Evolutionary conservation across 2,797 vertebrate genomes (phyloP), one percentile per base, ranked within the genome.

Genomic region (Anguilla anguilla): DNA sequence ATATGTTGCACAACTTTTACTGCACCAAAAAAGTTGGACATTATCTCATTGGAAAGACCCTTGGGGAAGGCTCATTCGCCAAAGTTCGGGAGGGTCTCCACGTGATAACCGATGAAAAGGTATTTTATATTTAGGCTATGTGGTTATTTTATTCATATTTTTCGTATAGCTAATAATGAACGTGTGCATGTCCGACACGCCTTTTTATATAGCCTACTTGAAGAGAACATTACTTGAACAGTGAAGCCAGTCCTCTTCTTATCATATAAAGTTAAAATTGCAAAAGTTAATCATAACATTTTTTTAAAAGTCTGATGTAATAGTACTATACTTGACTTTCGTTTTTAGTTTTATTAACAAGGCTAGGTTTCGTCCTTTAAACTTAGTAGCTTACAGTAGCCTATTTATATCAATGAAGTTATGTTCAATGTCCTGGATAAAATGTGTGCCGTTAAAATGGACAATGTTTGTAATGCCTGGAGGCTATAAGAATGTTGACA

Each of bases 1-100:
- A 97, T 93, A 96, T 96, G 89, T 96, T 98, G 83, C 97, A 97
- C 61, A 97, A 97, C 94, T 98, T 99, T 92, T 98, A 98, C 93
- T 97, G 98, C 95, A 98, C 97, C 93, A 99, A 99, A 86, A 94
- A 97, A 89, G 98, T 99, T 79, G 98, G 98, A 88, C 97, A 96
- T 96, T 99, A 99, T 92, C 96, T 99, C 88, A 97, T 99, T 90
- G 98, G 98, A 84, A 96, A 97, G 92, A 99, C 98, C 93, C 96
- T 99, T 91, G 98, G 98, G 91, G 98, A 99, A 89, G 98, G 98
- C 0, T 99, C 98, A 25, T 99, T 99, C 93, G 98, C 98, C 92
- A 99, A 99, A 96, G 98, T 99, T 92, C 95, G 98, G 87, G 98
- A 99, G 89, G 98, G 98, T 92, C 96, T 99, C 86, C 98, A 99